Percentiles rank a stretch among this genome's conserved stretches.
phyloP scores from a whole-genome alignment of 2,888 invertebrate genomes.

The Heliconius ismenius region DNA sequence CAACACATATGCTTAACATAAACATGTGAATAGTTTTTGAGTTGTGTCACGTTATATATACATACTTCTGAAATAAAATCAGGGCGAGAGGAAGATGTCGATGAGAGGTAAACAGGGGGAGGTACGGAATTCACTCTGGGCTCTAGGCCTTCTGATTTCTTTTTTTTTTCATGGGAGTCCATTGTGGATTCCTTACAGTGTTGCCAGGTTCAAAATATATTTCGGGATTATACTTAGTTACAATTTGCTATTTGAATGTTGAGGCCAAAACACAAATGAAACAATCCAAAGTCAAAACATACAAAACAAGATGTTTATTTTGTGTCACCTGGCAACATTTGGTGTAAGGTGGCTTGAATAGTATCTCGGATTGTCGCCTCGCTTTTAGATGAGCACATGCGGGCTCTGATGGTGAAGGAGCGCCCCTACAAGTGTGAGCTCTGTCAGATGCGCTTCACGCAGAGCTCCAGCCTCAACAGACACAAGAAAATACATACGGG shows the following conservation, averaged over 20 bases:
- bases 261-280: conserved; percentile 17
- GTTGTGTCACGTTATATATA: conserved; percentile 63
- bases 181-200: conserved; percentile 57
- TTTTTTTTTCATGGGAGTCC: conserved; percentile 45
- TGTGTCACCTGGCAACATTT: conserved; percentile 37
- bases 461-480: conserved; percentile 87
- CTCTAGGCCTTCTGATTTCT: conserved; percentile 20
- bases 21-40: conserved; percentile 82
- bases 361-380: conserved; percentile 68
- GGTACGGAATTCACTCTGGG: conserved; percentile 69
- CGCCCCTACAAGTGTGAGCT: conserved; percentile 85
- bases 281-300: not conserved
- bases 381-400: conserved; percentile 81
- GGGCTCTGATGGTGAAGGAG: conserved; percentile 80
- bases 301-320: not conserved
- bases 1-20: conserved; percentile 67
- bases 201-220: conserved; percentile 33
- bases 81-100: conserved; percentile 76
- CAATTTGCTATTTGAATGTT: not conserved
- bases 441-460: conserved; percentile 87
- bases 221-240: not conserved
- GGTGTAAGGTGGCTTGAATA: conserved; percentile 49
- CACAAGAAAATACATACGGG: conserved; percentile 87
- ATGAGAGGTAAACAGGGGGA: conserved; percentile 79
- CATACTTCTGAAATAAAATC: conserved; percentile 57